These are phyloP conservation scores for Athripsodes cinereus DNA, from an alignment of 2,888 invertebrate species.

Conservation along the genomic window DNA sequence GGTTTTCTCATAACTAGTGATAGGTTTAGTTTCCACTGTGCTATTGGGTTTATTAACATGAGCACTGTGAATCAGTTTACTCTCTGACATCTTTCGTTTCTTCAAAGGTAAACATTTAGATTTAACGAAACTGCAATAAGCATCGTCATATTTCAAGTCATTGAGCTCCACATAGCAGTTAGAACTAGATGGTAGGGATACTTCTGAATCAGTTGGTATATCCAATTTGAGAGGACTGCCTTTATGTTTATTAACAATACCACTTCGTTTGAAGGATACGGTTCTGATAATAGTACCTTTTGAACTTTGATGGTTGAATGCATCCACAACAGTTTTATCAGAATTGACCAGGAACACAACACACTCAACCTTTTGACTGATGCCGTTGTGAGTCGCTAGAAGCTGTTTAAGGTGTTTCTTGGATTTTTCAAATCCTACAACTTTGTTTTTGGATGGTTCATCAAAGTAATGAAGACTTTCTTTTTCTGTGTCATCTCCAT, in stretches of 20 bases:
- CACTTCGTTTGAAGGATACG: conserved; percentile 11
- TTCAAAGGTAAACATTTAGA: conserved; percentile 10
- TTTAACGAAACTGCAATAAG: neutral
- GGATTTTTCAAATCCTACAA: neutral
- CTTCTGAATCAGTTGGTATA: conserved; percentile 7
- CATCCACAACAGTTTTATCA: conserved; percentile 12
- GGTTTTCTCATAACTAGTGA: conserved; percentile 8
- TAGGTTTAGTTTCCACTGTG: conserved; percentile 6
- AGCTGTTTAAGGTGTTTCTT: conserved; percentile 11
- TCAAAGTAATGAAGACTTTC: conserved; percentile 21
- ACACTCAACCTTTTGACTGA: conserved; percentile 12
- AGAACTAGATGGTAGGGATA: conserved; percentile 7
- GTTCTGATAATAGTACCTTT: conserved; percentile 10
- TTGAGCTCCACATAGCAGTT: conserved; percentile 7
- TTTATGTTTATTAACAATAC: conserved; percentile 4
- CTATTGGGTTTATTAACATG: conserved; percentile 14
- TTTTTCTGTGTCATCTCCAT: neutral
- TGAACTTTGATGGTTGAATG: conserved; percentile 11
- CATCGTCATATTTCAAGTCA: conserved; percentile 1
- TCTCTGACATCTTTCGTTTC: conserved; percentile 6
- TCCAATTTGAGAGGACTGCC: conserved; percentile 4
- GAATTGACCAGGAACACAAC: conserved; percentile 14
- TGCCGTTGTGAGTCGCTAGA: conserved; percentile 10
- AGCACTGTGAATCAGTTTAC: conserved; percentile 6
- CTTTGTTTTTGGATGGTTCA: conserved; percentile 13